These are phyloP conservation scores for Mesoclemmys tuberculata DNA, from an alignment of 2,113 vertebrate genomes.

Conservation along the genomic window DNA sequence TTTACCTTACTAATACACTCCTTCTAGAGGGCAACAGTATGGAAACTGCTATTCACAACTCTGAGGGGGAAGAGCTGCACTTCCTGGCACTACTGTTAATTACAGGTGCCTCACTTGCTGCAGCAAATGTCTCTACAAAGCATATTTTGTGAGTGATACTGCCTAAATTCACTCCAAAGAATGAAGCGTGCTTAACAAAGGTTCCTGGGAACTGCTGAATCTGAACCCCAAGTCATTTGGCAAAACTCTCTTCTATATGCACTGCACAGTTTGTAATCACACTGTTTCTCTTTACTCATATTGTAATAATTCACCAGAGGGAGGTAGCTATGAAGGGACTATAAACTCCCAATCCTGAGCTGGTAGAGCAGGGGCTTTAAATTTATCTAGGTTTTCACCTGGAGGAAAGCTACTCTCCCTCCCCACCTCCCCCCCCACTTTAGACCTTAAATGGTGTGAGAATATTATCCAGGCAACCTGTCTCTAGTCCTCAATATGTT, in stretches of 20 bases:
- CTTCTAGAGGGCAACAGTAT: neutral
- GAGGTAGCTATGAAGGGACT: neutral
- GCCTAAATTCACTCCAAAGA: neutral
- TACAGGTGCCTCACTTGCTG: neutral
- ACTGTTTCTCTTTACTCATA: accelerated
- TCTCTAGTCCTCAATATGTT: neutral
- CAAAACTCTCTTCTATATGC: neutral
- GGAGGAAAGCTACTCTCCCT: neutral
- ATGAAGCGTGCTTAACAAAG: neutral
- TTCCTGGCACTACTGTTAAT: neutral
- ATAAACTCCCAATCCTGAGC: neutral
- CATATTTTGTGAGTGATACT: neutral
- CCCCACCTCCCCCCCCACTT: no score
- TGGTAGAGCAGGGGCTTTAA: neutral
- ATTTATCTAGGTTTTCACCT: neutral
- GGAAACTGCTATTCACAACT: neutral
- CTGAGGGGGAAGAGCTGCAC: neutral
- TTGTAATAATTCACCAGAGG: neutral
- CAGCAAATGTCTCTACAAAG: neutral
- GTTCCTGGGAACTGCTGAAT: neutral
- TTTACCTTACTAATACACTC: neutral
- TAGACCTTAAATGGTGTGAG: neutral
- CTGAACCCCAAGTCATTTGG: neutral
- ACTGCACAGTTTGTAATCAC: neutral
- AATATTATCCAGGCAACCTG: neutral